phyloP scores from a whole-genome alignment of 2,797 vertebrate genomes.

The Sarcoramphus papa region DNA sequence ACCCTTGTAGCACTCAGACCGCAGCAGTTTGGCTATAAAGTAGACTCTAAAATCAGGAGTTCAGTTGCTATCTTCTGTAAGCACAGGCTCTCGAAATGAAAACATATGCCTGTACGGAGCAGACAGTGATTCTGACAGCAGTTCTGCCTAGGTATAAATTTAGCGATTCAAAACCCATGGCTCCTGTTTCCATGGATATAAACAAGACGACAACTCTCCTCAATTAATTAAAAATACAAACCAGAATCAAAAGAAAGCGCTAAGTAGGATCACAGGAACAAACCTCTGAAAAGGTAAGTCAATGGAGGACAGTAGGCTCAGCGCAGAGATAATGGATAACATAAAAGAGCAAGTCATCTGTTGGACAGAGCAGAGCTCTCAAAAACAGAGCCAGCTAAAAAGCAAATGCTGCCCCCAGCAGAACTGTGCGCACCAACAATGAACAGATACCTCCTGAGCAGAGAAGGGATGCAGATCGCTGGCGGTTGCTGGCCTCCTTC shows the following conservation, averaged over 20 bases:
- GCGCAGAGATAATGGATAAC: rapidly evolving
- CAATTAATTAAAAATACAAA: background rate
- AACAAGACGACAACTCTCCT: background rate
- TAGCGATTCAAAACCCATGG: background rate
- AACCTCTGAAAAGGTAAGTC: background rate
- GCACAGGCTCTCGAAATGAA: background rate
- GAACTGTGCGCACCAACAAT: background rate
- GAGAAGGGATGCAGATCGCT: background rate
- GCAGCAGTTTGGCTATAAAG: background rate
- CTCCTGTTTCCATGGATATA: background rate
- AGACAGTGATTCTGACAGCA: background rate
- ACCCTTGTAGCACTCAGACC: background rate
- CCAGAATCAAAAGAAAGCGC: background rate
- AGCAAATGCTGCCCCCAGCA: background rate
- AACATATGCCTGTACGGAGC: background rate
- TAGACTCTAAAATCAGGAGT: background rate
- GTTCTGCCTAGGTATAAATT: background rate
- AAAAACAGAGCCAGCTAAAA: background rate
- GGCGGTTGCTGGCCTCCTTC: rapidly evolving
- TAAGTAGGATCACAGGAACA: background rate
- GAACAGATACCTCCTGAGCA: background rate
- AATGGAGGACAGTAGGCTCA: background rate
- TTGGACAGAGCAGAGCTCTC: background rate
- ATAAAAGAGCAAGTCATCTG: background rate
- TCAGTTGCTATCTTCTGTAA: background rate